A percentile compares a stretch with the other conserved stretches of the same genome.
Evolutionary conservation across 1,140 invertebrate genomes (phyloP).

Genomic region (Drosophila pseudoananassae): DNA sequence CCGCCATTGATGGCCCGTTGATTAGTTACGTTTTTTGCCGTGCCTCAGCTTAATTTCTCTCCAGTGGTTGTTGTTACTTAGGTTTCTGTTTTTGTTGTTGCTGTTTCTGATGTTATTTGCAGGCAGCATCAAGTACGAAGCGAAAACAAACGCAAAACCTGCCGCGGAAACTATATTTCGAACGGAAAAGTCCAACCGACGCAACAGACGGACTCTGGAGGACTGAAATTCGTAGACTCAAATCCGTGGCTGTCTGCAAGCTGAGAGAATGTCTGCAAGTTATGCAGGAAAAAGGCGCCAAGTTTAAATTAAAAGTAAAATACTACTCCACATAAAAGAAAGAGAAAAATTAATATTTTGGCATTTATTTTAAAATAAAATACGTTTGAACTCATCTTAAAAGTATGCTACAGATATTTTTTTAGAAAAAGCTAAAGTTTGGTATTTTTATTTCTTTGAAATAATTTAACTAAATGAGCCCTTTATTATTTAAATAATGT

Average conservation of each 20-base stretch:
- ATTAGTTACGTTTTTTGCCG: constrained; percentile 46
- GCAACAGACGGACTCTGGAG: constrained; percentile 47
- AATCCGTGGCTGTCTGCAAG: constrained; percentile 4
- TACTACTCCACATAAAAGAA: neutral
- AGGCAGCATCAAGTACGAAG: constrained; percentile 58
- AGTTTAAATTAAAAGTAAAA: neutral
- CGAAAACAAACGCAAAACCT: constrained; percentile 40
- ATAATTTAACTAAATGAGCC: too few species aligned
- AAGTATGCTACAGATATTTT: too few species aligned
- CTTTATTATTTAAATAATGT: too few species aligned
- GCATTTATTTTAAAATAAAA: too few species aligned
- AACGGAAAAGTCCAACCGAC: constrained; percentile 41
- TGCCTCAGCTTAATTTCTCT: constrained; percentile 38
- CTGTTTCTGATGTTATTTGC: constrained; percentile 24
- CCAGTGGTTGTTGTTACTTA: constrained; percentile 14
- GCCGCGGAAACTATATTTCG: constrained; percentile 6
- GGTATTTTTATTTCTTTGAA: too few species aligned
- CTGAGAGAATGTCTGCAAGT: constrained; percentile 3
- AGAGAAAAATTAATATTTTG: too few species aligned
- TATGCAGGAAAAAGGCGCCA: constrained; percentile 12
- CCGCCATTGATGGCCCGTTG: constrained; percentile 47
- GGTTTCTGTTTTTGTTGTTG: constrained; percentile 24
- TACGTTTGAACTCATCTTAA: too few species aligned
- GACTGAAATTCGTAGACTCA: constrained; percentile 42
- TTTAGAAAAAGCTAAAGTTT: too few species aligned